Evolutionary conservation across 2,888 invertebrate genomes (phyloP), one percentile per base, ranked within the genome.

Genomic region (Crematogaster levior): DNA sequence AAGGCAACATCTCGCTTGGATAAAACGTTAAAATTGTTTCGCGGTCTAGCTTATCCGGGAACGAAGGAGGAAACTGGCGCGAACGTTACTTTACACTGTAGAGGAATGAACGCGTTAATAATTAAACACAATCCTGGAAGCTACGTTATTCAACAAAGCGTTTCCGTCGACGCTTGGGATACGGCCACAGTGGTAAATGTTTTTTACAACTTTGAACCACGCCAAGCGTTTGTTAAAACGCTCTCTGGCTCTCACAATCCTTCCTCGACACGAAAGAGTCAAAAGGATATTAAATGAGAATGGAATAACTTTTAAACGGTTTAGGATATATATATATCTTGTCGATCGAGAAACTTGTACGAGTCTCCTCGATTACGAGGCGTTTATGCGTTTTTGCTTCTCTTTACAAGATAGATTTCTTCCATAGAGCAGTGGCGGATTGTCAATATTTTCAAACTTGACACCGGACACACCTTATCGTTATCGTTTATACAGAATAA

Each of bases 401-500:
- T 56, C 1, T 21, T 40, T 66, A 48, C 30, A 58, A 58, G 27
- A n/a, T 37, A 60, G 3, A 43, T 70, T 63, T 83, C 88, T 91
- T 83, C 85, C 74, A 0, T 66, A 94, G 94, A 90, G 84, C 30
- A 88, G 83, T 7, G 88, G 88, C 24, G 84, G 43, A 61, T 83
- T 89, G 6, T 87, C 91, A 18, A 86, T 84, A 56, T 90, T 93
- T 79, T 77, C 74, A 9, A 89, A 93, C 83, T 89, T 95, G 56
- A 86, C 66, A 3, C 80, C 92, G 12, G 89, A 86, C 7, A 91
- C 89, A 2, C 46, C 70, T 48, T 94, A 94, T 85, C 90, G 90
- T 80, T 92, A 92, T 81, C 92, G 92, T 46, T 86, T 93, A 12
- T 89, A 91, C 81, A 90, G 90, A 83, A 77, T 94, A 15, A 89